Percentiles rank a stretch among this genome's conserved stretches.
phyloP scores from a whole-genome alignment of 2,113 vertebrate species.

The Ifrita kowaldi region DNA sequence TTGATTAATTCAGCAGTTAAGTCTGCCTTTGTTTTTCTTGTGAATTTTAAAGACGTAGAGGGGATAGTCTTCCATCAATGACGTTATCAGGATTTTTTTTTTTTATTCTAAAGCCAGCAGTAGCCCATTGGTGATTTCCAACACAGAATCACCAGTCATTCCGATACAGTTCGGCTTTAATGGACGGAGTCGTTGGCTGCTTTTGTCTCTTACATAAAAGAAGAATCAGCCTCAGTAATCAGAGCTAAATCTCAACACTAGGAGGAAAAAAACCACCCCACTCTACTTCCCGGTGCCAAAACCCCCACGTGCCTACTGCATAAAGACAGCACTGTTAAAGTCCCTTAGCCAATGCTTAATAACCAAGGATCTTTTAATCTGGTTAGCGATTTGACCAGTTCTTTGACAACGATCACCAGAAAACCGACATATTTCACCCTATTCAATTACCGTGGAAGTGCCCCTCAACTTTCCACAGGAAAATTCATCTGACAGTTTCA shows the following conservation, averaged over 20 bases:
- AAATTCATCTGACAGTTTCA: background rate
- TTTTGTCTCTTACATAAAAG: conserved; percentile 39
- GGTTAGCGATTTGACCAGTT: background rate
- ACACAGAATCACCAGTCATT: conserved; percentile 1
- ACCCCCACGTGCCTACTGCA: background rate
- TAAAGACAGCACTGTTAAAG: conserved; percentile 4
- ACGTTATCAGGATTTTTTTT: background rate
- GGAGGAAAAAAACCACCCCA: background rate
- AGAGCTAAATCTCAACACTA: background rate
- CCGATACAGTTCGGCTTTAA: background rate
- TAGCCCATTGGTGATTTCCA: background rate
- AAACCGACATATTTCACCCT: background rate
- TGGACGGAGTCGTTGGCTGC: background rate
- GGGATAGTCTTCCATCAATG: background rate
- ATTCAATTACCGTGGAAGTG: background rate
- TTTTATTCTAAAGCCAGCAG: background rate
- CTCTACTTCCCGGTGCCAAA: background rate
- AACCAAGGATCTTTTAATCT: background rate
- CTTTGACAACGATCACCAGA: background rate
- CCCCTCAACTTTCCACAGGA: background rate
- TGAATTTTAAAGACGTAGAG: background rate
- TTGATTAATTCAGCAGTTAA: conserved; percentile 1
- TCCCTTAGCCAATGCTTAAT: background rate
- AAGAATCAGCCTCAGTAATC: conserved; percentile 52
- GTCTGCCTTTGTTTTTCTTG: background rate